A percentile compares a stretch with the other conserved stretches of the same genome.
These are phyloP conservation scores for Oreocharis arfaki DNA, from an alignment of 2,113 vertebrate genomes.

Conservation along the genomic window DNA sequence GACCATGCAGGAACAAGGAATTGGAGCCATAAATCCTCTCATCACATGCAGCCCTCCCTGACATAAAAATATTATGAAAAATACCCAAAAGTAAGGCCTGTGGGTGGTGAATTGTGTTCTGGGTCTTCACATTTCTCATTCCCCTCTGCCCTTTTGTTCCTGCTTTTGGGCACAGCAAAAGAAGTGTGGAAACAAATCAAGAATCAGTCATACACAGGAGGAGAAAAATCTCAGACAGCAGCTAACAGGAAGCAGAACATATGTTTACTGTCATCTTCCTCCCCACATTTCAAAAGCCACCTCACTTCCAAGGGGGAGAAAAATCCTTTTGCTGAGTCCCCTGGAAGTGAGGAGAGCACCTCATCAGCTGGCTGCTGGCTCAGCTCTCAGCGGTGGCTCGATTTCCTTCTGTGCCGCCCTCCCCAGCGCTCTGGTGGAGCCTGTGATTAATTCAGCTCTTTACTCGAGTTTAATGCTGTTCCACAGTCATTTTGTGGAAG, in stretches of 20 bases:
- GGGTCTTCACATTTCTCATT: not conserved
- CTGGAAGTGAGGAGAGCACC: not conserved
- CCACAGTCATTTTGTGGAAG: not conserved
- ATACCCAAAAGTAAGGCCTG: not conserved
- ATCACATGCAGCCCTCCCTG: not conserved
- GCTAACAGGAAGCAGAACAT: not conserved
- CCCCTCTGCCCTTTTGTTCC: conserved; percentile 42
- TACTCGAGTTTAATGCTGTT: not conserved
- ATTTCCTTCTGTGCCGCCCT: not conserved
- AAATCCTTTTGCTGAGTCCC: not conserved
- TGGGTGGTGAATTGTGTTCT: conserved; percentile 3
- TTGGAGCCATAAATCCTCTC: conserved; percentile 1
- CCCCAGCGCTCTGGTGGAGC: not conserved
- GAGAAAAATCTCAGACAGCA: conserved; percentile 4
- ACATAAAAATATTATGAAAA: not conserved
- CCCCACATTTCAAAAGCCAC: not conserved
- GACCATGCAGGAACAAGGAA: not conserved
- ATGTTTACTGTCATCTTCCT: conserved; percentile 42
- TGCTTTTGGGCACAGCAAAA: conserved; percentile 25
- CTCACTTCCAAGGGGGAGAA: conserved; percentile 4
- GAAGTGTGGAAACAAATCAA: conserved; percentile 29
- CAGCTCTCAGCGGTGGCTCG: not conserved
- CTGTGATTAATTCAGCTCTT: conserved; percentile 32
- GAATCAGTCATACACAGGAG: not conserved
- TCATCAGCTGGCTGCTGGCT: not conserved